These are phyloP conservation scores for Sipha flava DNA, from an alignment of 1,140 invertebrate species.

Conservation along the genomic window DNA sequence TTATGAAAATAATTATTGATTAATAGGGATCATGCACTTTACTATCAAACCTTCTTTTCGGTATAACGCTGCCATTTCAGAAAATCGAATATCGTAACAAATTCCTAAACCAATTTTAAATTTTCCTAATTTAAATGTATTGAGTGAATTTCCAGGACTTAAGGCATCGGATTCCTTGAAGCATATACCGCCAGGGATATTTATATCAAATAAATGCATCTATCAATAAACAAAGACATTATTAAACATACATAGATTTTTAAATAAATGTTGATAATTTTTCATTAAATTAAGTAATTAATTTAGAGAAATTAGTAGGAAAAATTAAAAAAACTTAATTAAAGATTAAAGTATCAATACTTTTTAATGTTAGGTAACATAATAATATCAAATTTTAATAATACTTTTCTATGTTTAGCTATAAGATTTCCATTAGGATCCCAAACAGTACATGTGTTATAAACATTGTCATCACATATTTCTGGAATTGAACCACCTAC, in stretches of 20 bases:
- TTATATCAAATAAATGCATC: slow-evolving; percentile 93
- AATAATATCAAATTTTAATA: slow-evolving; percentile 18
- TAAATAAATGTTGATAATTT: no score
- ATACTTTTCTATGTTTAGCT: slow-evolving; percentile 63
- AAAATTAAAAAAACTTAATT: neutral
- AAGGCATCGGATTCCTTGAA: slow-evolving; percentile 87
- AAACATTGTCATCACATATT: slow-evolving; percentile 58
- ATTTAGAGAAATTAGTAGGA: no score
- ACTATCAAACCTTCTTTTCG: slow-evolving; percentile 54
- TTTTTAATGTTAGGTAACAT: no score
- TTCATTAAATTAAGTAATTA: no score
- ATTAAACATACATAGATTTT: no score
- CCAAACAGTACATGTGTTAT: slow-evolving; percentile 89
- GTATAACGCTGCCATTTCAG: slow-evolving; percentile 79
- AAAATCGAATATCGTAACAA: slow-evolving; percentile 89
- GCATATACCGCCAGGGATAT: slow-evolving; percentile 83
- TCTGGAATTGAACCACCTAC: slow-evolving; percentile 89
- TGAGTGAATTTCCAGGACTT: slow-evolving; percentile 63
- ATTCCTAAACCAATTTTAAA: slow-evolving; percentile 84
- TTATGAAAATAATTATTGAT: neutral
- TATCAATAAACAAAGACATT: slow-evolving; percentile 40
- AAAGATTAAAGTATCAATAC: neutral
- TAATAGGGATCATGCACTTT: neutral
- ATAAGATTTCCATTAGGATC: slow-evolving; percentile 66
- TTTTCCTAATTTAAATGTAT: slow-evolving; percentile 61